phyloP scores from a whole-genome alignment of 2,797 vertebrate genomes.

The Aplochiton taeniatus region DNA sequence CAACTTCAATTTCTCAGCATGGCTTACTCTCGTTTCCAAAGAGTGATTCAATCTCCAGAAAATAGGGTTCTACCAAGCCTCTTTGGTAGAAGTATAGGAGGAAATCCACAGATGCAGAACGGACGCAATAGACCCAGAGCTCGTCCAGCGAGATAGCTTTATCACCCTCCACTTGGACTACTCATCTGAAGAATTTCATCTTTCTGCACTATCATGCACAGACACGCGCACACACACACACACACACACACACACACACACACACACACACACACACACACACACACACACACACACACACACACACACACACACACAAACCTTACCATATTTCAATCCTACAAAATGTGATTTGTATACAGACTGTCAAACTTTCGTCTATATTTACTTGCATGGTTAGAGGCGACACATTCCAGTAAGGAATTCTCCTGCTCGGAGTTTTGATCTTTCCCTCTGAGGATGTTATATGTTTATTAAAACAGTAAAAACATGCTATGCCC shows the following conservation, averaged over 20 bases:
- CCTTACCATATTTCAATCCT: not conserved
- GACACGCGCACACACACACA: conserved; percentile 20
- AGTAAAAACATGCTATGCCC: conserved; percentile 32
- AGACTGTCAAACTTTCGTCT: conserved; percentile 15
- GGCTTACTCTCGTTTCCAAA: conserved; percentile 45
- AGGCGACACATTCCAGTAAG: conserved; percentile 15
- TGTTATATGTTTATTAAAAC: conserved; percentile 63
- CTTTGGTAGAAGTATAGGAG: conserved; percentile 50
- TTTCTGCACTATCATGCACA: conserved; percentile 19
- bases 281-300: conserved; percentile 20
- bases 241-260: conserved; percentile 9
- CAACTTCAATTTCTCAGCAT: conserved; percentile 20
- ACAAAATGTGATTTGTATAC: not conserved
- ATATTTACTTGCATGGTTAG: conserved; percentile 12
- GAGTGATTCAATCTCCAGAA: conserved; percentile 57
- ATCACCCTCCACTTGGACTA: conserved; percentile 60
- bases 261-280: conserved; percentile 8
- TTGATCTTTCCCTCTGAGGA: conserved; percentile 45
- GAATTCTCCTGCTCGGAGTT: conserved; percentile 41
- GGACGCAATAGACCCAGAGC: conserved; percentile 57
- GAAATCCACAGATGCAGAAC: conserved; percentile 54
- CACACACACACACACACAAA: conserved; percentile 8
- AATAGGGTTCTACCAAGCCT: conserved; percentile 56
- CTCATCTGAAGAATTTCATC: conserved; percentile 32
- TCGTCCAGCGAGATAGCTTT: conserved; percentile 57